phyloP scores from a whole-genome alignment of 2,797 vertebrate genomes.

The Heteromormyrus szaboi region DNA sequence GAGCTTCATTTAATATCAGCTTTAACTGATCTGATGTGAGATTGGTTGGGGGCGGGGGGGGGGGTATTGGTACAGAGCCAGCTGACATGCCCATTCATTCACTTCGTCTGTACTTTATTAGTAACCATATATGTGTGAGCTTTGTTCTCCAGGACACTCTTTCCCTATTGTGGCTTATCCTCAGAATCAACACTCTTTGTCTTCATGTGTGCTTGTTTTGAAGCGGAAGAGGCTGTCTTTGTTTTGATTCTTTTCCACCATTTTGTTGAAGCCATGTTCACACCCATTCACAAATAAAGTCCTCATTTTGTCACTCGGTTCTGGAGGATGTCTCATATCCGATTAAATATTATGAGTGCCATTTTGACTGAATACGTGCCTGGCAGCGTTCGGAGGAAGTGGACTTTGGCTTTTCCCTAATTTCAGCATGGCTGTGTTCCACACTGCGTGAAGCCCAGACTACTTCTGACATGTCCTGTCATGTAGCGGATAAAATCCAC shows the following conservation, averaged over 20 bases:
- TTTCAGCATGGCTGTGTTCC: background rate
- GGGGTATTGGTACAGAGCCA: background rate
- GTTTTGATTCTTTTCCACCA: background rate
- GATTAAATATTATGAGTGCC: background rate
- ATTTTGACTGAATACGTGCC: background rate
- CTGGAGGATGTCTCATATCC: background rate
- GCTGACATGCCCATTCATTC: background rate
- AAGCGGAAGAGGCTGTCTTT: background rate
- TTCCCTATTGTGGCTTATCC: background rate
- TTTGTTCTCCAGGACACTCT: background rate
- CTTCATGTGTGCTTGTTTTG: background rate
- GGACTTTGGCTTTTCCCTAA: background rate
- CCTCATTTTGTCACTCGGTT: background rate
- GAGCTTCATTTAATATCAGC: background rate
- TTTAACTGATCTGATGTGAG: background rate
- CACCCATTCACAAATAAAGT: background rate
- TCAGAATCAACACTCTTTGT: background rate
- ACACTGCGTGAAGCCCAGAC: background rate
- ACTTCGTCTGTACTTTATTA: background rate
- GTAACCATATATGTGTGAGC: background rate
- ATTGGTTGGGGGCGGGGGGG: background rate
- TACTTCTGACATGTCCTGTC: background rate
- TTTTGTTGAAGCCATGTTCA: background rate
- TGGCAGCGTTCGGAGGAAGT: background rate
- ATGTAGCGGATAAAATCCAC: background rate